These are phyloP conservation scores for Hemicordylus capensis DNA, from an alignment of 2,113 vertebrate species.

Conservation along the genomic window DNA sequence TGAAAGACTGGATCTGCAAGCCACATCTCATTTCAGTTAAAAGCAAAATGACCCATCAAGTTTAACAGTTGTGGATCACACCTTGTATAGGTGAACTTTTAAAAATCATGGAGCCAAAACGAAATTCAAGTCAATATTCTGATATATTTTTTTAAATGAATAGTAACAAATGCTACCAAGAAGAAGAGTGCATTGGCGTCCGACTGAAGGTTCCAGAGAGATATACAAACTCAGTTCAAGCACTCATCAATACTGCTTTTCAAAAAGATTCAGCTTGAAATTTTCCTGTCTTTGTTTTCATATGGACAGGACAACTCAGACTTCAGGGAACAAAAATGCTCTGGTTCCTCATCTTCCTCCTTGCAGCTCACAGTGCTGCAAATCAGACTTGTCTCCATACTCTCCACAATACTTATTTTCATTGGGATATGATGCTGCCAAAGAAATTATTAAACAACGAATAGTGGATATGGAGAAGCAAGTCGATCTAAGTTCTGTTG, in stretches of 20 bases:
- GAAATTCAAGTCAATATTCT: constrained; percentile 5
- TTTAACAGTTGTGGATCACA: not conserved
- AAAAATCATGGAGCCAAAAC: not conserved
- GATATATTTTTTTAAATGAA: not conserved
- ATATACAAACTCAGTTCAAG: not conserved
- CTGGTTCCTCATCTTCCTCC: not conserved
- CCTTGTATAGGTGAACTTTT: not conserved
- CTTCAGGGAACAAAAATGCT: not conserved
- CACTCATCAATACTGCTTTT: not conserved
- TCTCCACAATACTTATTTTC: too few relatives aligned
- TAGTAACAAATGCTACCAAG: constrained; percentile 8
- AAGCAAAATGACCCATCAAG: not conserved
- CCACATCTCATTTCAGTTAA: not conserved
- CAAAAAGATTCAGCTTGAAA: not conserved
- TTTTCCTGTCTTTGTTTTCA: not conserved
- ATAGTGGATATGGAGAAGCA: too few relatives aligned
- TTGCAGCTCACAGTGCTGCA: too few relatives aligned
- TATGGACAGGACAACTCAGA: not conserved
- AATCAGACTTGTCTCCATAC: too few relatives aligned
- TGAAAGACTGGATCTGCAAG: not conserved
- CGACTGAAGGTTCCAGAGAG: not conserved
- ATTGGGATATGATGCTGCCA: too few relatives aligned
- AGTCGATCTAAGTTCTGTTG: too few relatives aligned
- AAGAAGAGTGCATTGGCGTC: constrained; percentile 8
- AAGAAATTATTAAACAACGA: too few relatives aligned